These are phyloP conservation scores for Oikopleura albicans DNA, from an alignment of 23 tunicate species.

Conservation along the genomic window DNA sequence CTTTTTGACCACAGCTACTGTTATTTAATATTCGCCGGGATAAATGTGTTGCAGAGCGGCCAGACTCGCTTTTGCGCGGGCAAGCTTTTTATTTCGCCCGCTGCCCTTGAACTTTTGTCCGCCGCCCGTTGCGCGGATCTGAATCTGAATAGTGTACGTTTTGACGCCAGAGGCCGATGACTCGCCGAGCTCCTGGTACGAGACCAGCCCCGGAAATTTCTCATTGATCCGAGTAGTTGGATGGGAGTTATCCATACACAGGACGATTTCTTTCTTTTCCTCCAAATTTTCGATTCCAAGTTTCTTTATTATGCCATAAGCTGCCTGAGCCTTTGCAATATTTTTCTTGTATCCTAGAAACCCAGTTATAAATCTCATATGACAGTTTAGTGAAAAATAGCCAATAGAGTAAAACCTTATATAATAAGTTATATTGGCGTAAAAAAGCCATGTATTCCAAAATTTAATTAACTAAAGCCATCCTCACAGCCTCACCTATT, in stretches of 20 bases:
- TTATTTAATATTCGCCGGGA: background rate
- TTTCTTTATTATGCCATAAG: background rate
- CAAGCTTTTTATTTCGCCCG: conserved; percentile 4
- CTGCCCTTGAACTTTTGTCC: background rate
- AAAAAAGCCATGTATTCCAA: no score
- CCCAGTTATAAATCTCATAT: no score
- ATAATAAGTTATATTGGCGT: no score
- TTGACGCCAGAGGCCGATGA: background rate
- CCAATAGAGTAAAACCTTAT: no score
- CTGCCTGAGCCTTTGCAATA: conserved; percentile 9
- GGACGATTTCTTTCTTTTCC: background rate
- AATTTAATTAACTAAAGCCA: no score
- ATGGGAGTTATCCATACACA: background rate
- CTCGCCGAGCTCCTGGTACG: conserved; percentile 1
- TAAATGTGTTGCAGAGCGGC: background rate
- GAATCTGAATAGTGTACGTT: conserved; percentile 8
- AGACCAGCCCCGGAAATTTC: background rate
- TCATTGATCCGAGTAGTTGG: background rate
- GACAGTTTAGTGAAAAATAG: no score
- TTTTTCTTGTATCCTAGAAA: conserved; percentile 14
- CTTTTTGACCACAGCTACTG: no score
- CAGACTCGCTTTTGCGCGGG: background rate
- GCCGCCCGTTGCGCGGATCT: background rate
- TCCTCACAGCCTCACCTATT: no score
- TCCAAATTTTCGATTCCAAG: conserved; percentile 4